Conservation (phyloP, 2,888 invertebrate species). For the Drosophila aldrichi region DNA sequence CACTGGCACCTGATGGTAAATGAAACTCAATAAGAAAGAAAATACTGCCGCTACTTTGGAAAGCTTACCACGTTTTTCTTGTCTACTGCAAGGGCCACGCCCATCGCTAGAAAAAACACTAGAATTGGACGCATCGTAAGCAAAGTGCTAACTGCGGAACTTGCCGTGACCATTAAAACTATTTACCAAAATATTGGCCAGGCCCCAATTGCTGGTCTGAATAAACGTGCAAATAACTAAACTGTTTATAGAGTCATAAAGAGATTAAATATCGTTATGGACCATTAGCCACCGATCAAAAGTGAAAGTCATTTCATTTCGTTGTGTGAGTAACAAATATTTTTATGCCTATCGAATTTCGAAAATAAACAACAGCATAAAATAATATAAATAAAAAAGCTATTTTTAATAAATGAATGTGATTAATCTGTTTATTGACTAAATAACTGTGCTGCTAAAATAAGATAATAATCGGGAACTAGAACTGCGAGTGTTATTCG, state of each 20-base stretch:
- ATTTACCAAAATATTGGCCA: not conserved
- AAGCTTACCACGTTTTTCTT: not conserved
- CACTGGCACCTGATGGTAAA: slow-evolving; percentile 6
- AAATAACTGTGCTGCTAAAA: no score
- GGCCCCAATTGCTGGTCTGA: not conserved
- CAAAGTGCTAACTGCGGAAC: not conserved
- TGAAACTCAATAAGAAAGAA: not conserved
- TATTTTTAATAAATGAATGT: not conserved
- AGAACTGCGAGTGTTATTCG: not conserved
- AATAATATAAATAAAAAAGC: not conserved
- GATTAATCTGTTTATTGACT: not conserved
- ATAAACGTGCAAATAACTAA: not conserved
- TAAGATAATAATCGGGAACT: not conserved
- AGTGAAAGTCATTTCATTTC: not conserved
- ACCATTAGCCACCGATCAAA: slow-evolving; percentile 17
- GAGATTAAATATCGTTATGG: not conserved
- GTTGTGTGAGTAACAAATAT: not conserved
- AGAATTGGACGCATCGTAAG: slow-evolving; percentile 16
- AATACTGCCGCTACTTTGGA: not conserved
- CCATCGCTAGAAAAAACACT: not conserved
- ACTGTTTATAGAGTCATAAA: slow-evolving; percentile 17
- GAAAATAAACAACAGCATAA: not conserved
- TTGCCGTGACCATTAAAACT: not conserved
- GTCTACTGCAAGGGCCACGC: not conserved
- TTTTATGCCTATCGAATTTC: not conserved